Evolutionary conservation across 2,888 invertebrate genomes (phyloP).

Genomic region (Linnaemya tessellans): DNA sequence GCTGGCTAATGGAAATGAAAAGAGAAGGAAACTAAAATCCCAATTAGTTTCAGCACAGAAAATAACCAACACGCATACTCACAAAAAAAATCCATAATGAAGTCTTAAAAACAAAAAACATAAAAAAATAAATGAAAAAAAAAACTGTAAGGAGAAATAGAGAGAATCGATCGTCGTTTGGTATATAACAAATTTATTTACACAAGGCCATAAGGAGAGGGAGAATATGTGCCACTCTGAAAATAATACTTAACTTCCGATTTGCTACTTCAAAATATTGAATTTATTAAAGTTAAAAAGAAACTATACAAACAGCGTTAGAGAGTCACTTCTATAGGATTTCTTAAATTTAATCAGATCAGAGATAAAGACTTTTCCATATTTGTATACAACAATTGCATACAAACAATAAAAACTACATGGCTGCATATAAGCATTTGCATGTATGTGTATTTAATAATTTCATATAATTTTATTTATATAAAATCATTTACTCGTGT

Average conservation of each 20-base stretch:
- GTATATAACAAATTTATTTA: conserved; percentile 37
- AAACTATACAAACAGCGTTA: not conserved
- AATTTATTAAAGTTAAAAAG: not conserved
- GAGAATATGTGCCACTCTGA: conserved; percentile 18
- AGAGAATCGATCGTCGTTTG: conserved; percentile 17
- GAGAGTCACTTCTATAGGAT: not conserved
- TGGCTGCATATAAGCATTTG: too few relatives aligned
- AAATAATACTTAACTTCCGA: conserved; percentile 7
- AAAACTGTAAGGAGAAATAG: conserved; percentile 32
- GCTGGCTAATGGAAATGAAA: conserved; percentile 4
- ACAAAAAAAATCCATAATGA: conserved; percentile 60
- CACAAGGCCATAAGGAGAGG: conserved; percentile 1
- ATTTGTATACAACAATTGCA: too few relatives aligned
- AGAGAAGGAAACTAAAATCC: conserved; percentile 40
- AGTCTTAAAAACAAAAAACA: conserved; percentile 44
- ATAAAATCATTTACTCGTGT: too few relatives aligned
- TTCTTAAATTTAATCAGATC: not conserved
- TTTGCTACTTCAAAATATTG: not conserved
- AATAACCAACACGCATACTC: not conserved
- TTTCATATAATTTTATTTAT: too few relatives aligned
- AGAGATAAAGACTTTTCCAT: too few relatives aligned
- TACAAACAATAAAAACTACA: too few relatives aligned
- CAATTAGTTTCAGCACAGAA: conserved; percentile 57
- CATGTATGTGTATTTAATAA: too few relatives aligned
- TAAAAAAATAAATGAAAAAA: too few relatives aligned